A percentile compares a stretch with the other conserved stretches of the same genome.
Conservation (phyloP, 1,140 invertebrate species). For the Cheumatopsyche charites region DNA sequence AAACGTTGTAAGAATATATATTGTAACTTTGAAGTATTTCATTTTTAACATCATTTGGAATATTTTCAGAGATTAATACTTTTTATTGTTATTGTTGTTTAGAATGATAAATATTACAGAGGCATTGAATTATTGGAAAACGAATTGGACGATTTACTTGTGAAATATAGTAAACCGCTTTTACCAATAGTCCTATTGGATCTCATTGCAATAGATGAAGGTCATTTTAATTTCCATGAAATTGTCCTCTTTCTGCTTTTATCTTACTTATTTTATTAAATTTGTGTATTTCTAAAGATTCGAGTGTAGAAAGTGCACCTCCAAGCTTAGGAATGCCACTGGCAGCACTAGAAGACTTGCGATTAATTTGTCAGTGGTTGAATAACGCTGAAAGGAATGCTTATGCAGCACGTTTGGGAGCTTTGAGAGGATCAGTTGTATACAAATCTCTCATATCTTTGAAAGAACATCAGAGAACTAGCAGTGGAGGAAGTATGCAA, state of each 20-base stretch:
- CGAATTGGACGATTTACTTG: constrained; percentile 87
- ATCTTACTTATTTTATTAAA: not conserved
- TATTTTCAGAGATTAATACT: constrained; percentile 11
- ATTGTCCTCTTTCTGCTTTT: not conserved
- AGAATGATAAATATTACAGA: constrained; percentile 75
- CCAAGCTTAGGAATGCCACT: constrained; percentile 66
- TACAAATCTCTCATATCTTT: constrained; percentile 76
- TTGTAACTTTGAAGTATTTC: constrained; percentile 6
- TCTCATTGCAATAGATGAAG: constrained; percentile 84
- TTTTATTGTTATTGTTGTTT: constrained; percentile 48
- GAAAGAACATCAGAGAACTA: constrained; percentile 81
- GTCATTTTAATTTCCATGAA: constrained; percentile 53
- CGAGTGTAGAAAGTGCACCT: constrained; percentile 57
- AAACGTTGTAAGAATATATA: constrained; percentile 72
- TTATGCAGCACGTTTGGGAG: constrained; percentile 81
- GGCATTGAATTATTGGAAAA: constrained; percentile 78
- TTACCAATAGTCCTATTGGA: constrained; percentile 85
- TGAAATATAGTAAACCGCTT: constrained; percentile 84
- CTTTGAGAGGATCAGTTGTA: constrained; percentile 77
- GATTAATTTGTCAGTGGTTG: constrained; percentile 84
- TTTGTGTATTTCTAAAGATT: constrained; percentile 51
- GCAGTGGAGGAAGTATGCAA: constrained; percentile 68
- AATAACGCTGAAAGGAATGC: constrained; percentile 78
- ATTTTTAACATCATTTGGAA: constrained; percentile 27
- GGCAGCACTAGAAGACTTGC: constrained; percentile 72